Percentiles rank a stretch among this genome's conserved stretches.
Evolutionary conservation across 2,797 vertebrate species (phyloP).

Genomic region (Fistularia tabacaria): DNA sequence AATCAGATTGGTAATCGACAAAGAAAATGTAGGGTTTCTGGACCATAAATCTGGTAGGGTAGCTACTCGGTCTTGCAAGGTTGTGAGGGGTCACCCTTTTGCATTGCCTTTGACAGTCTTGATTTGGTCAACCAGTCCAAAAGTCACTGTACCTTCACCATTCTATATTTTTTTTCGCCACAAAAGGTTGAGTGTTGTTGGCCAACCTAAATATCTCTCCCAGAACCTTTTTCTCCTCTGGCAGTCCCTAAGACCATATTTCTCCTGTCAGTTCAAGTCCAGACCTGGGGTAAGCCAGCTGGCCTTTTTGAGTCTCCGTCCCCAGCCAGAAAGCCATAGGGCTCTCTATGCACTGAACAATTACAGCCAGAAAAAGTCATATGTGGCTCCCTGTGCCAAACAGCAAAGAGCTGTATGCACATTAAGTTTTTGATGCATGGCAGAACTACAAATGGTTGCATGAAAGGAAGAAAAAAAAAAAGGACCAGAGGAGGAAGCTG

Average conservation of each 20-base stretch:
- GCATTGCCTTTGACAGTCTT: slow-evolving; percentile 3
- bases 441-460: slow-evolving; percentile 31
- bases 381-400: slow-evolving; percentile 46
- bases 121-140: slow-evolving; percentile 7
- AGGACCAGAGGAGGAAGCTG: slow-evolving; percentile 7
- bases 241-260: slow-evolving; percentile 66
- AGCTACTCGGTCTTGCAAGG: too few relatives aligned
- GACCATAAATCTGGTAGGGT: too few relatives aligned
- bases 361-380: slow-evolving; percentile 52
- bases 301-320: slow-evolving; percentile 58
- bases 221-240: slow-evolving; percentile 57
- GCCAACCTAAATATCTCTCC: slow-evolving; percentile 52
- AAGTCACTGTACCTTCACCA: slow-evolving; percentile 14
- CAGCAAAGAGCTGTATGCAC: slow-evolving; percentile 49
- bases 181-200: slow-evolving; percentile 39
- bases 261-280: slow-evolving; percentile 63
- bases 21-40: too few relatives aligned
- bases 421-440: slow-evolving; percentile 49
- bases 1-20: too few relatives aligned
- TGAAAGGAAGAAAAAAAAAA: slow-evolving; percentile 12
- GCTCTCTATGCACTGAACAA: slow-evolving; percentile 47
- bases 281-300: slow-evolving; percentile 66
- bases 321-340: slow-evolving; percentile 60
- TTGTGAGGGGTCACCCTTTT: not conserved
- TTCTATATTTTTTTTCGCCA: slow-evolving; percentile 27